Conservation (phyloP, 2,888 invertebrate species). For the Volucella bombylans region DNA sequence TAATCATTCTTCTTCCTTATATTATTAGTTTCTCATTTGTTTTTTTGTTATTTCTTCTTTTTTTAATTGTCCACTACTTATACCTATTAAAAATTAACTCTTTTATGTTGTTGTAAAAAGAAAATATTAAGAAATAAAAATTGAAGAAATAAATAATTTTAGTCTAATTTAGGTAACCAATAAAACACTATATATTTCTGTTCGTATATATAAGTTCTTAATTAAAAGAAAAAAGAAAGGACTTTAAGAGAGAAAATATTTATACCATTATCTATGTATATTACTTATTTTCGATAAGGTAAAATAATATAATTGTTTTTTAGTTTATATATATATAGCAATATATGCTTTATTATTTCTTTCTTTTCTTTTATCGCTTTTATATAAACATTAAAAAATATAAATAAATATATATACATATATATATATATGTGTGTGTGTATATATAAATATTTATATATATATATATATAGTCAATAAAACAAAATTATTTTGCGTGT, state of each 20-base stretch:
- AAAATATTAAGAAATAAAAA: background rate
- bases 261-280: constrained; percentile 49
- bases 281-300: constrained; percentile 58
- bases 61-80: constrained; percentile 5
- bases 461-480: constrained; percentile 66
- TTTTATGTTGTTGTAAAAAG: constrained; percentile 25
- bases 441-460: constrained; percentile 31
- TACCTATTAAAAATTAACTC: constrained; percentile 15
- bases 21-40: background rate
- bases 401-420: constrained; percentile 33
- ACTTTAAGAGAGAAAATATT: constrained; percentile 36
- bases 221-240: constrained; percentile 20
- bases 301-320: constrained; percentile 63
- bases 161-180: constrained; percentile 27
- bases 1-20: constrained; percentile 7
- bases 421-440: constrained; percentile 46
- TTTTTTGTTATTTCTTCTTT: constrained; percentile 13
- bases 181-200: constrained; percentile 34
- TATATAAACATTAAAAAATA: constrained; percentile 50
- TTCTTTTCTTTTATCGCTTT: constrained; percentile 61
- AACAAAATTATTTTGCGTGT: constrained; percentile 70
- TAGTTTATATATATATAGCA: constrained; percentile 64
- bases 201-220: constrained; percentile 46
- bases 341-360: constrained; percentile 38
- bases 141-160: constrained; percentile 20